Base-by-base conservation (phyloP, 2,797 vertebrate species). In the Pseudocheirus occidentalis region DNA sequence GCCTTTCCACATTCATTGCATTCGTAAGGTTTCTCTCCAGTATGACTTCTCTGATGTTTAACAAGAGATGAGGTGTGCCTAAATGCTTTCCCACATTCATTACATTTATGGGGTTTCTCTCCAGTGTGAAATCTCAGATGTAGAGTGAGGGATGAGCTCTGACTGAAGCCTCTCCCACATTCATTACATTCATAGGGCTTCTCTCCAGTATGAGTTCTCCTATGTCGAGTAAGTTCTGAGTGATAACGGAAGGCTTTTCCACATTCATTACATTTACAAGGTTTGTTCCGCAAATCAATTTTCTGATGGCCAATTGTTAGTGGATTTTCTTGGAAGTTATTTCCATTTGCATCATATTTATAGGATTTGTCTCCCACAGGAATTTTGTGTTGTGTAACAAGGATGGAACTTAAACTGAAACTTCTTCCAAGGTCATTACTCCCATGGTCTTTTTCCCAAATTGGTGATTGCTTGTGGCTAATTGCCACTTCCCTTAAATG, bases 61-160 rank as follows among this genome's bases (percentile, higher is more conserved):
- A 91, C 92, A 34, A 96, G 96, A 10, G 95, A 89, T 27, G 96
- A 94, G 9, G 59, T 62, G 46, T 92, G 58, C 56, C 94, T 90
- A 31, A 97, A 97, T 28, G 95, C 90, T 93, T 96, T 97, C 58
- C 93, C 59, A 34, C 95, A 96, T 13, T 87, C 93, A 0, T 62
- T 90, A 55, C 95, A 95, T 73, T 94, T 90, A 2, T 95, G 94
- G 5, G 92, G 92, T 57, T 97, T 97, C 89, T 97, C 96, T 90
- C 98, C 97, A 29, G 93, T 97, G 73, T 97, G 98, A 73, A 96
- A 95, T 90, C 97, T 96, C 94, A 95, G 94, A 56, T 98, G 97
- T 90, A 97, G 96, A 90, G 93, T 97, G 50, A 97, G 91, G 1
- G 94, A 96, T 46, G 96, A 97, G 90, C 95, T 97, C 91, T 90